Base-by-base conservation (phyloP, 2,888 invertebrate species). In the Carabus problematicus region DNA sequence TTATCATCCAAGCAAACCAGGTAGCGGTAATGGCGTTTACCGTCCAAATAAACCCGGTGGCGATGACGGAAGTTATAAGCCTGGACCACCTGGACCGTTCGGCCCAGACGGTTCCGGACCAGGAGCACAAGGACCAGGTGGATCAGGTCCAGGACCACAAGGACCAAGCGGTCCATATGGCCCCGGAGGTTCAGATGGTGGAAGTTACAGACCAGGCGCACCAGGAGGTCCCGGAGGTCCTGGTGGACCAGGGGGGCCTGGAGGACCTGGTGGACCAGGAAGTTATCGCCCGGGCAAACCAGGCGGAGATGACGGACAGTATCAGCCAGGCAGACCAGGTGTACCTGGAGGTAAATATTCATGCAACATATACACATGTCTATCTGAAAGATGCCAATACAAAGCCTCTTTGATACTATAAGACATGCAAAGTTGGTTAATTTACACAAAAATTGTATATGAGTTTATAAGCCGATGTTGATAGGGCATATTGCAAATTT, bases 161-260 rank as follows among this genome's bases (percentile, higher is more conserved):
- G 75, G 76, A n/a, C 54, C 62, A 42, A 75, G 74, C 29, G 29
- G 29, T 29, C 29, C 29, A 2, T 2, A 6, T 64, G 62, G 62
- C 3, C 40, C 39, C 3, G 66, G 67, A 3, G 29, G 29, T 3
- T 29, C 29, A 29, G 29, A 6, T 29, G 29, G 29, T 29, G 29
- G 29, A 29, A 8, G 6, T 29, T 29, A 29, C 29, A 29, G 29
- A 29, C 29, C 29, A 29, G 75, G 75, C 12, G 43, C 19, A 9
- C 78, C 77, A 3, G 76, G 29, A 2, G 29, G 29, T 82, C 85
- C 72, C 45, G 70, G 69, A 16, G 59, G 41, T 59, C 70, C 72
- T 49, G 73, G 73, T 45, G 43, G 14, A 11, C 72, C 56, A 43
- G 64, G 64, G 7, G 29, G 12, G 7, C 70, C 64, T 62, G 73